phyloP scores from a whole-genome alignment of 2,888 invertebrate genomes.

The Linyphia triangularis region DNA sequence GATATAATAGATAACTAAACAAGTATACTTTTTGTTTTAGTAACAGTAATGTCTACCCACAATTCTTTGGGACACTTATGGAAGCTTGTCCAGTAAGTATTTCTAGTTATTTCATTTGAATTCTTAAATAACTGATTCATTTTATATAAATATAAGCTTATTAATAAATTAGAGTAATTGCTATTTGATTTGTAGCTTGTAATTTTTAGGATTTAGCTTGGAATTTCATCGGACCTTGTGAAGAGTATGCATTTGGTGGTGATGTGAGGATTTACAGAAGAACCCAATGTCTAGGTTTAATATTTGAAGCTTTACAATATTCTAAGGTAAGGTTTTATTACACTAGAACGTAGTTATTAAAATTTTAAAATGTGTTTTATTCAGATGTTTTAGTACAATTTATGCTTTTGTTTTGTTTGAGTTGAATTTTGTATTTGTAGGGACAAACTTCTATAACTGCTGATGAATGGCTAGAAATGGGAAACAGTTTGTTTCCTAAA shows the following conservation, averaged over 20 bases:
- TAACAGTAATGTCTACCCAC: conserved; percentile 55
- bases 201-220: conserved; percentile 51
- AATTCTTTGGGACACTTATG: conserved; percentile 60
- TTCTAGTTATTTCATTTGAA: neutral
- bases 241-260: conserved; percentile 50
- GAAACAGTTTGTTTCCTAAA: conserved; percentile 6
- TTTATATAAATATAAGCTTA: neutral
- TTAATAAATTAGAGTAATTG: neutral
- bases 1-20: neutral
- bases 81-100: conserved; percentile 66
- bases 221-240: conserved; percentile 41
- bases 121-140: neutral
- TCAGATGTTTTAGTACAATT: neutral
- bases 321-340: conserved; percentile 67
- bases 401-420: neutral
- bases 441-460: conserved; percentile 19
- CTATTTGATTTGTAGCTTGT: neutral
- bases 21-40: conserved; percentile 17
- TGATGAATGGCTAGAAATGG: conserved; percentile 41
- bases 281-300: conserved; percentile 62
- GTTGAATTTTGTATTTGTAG: conserved; percentile 17
- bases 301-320: conserved; percentile 57
- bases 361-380: neutral
- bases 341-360: neutral
- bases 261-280: conserved; percentile 39